Conservation (phyloP, 2,113 vertebrate species). For the Phainopepla nitens region DNA sequence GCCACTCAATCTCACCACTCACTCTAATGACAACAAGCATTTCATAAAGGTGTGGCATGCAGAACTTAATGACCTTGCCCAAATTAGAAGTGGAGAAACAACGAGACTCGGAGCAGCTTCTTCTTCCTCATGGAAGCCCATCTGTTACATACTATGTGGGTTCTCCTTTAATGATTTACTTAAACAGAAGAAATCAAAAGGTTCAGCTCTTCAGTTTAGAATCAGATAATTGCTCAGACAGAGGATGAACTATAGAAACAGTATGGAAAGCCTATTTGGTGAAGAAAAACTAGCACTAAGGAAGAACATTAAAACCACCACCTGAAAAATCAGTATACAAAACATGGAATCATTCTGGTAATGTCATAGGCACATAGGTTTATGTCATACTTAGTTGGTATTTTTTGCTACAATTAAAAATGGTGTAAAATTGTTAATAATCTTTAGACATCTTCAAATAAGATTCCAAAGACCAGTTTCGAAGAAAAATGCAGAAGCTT, state of each 20-base stretch:
- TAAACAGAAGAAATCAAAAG: not conserved
- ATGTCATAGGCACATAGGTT: not conserved
- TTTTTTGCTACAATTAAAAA: not conserved
- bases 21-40: not conserved
- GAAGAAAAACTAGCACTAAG: not conserved
- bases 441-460: not conserved
- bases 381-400: not conserved
- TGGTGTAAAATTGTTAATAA: not conserved
- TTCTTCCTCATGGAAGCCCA: not conserved
- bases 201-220: not conserved
- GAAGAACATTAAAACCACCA: not conserved
- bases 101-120: not conserved
- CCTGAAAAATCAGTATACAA: not conserved
- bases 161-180: slow-evolving; percentile 27
- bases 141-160: not conserved
- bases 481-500: not conserved
- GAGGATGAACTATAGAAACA: not conserved
- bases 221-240: not conserved
- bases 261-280: not conserved
- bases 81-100: slow-evolving; percentile 1
- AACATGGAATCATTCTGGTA: not conserved
- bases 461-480: not conserved
- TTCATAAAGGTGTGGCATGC: not conserved
- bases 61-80: not conserved
- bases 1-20: not conserved